Conservation (phyloP, 2,113 vertebrate genomes). For the Ploceus nigricollis region DNA sequence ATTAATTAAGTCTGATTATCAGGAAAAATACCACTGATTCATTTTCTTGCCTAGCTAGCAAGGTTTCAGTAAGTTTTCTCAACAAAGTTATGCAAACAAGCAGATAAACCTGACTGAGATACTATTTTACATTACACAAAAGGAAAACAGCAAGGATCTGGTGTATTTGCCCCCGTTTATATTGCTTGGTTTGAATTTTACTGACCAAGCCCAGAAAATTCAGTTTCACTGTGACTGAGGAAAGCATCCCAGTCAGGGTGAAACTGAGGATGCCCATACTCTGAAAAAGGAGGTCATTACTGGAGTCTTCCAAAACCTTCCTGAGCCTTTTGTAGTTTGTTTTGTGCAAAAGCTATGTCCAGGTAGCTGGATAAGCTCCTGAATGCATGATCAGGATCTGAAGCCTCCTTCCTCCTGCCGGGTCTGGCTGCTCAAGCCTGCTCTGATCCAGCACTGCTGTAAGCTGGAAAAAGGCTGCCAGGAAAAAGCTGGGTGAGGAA, state of each 20-base stretch:
- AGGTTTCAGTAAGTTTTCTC: background rate
- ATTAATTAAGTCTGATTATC: background rate
- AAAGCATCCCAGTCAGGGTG: background rate
- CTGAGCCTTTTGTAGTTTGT: background rate
- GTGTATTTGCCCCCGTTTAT: background rate
- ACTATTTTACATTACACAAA: background rate
- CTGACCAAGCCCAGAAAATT: background rate
- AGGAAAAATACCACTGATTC: background rate
- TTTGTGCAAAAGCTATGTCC: background rate
- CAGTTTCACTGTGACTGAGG: background rate
- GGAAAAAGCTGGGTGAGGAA: background rate
- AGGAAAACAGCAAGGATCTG: background rate
- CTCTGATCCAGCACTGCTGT: background rate
- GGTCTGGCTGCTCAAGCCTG: background rate
- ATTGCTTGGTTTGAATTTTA: background rate
- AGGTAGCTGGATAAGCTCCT: background rate
- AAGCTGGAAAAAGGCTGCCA: background rate
- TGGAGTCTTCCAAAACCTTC: background rate
- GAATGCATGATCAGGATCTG: rapidly evolving
- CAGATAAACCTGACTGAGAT: background rate
- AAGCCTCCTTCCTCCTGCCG: background rate
- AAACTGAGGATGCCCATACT: background rate
- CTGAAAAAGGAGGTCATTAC: background rate
- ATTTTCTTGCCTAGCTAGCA: background rate
- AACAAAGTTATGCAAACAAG: background rate